A percentile compares a stretch with the other conserved stretches of the same genome.
These are phyloP conservation scores for Drosophila athabasca DNA, from an alignment of 1,140 invertebrate species.

Conservation along the genomic window DNA sequence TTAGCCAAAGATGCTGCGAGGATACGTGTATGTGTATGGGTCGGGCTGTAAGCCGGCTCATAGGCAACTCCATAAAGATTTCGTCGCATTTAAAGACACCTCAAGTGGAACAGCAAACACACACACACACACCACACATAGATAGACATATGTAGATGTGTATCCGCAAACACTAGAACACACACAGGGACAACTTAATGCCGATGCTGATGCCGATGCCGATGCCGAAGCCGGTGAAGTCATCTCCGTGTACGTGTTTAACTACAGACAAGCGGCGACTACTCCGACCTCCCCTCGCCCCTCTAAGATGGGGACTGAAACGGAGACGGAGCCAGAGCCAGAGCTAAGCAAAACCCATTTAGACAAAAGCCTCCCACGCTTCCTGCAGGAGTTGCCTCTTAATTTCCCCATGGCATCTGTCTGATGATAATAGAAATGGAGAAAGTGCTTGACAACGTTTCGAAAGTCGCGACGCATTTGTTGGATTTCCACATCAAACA, in stretches of 20 bases:
- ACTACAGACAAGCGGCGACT: slow-evolving; percentile 32
- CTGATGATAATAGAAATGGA: slow-evolving; percentile 43
- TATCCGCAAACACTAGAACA: slow-evolving; percentile 21
- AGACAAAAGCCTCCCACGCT: slow-evolving; percentile 44
- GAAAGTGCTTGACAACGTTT: slow-evolving; percentile 37
- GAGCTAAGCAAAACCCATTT: slow-evolving; percentile 48
- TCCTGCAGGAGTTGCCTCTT: slow-evolving; percentile 45
- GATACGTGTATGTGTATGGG: not conserved
- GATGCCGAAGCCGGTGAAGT: slow-evolving; percentile 30
- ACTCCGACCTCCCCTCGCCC: slow-evolving; percentile 11
- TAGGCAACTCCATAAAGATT: slow-evolving; percentile 74
- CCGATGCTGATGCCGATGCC: slow-evolving; percentile 18
- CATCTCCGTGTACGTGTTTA: slow-evolving; percentile 67
- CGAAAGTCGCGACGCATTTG: slow-evolving; percentile 26
- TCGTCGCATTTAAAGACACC: slow-evolving; percentile 78
- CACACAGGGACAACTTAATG: slow-evolving; percentile 64
- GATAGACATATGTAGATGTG: slow-evolving; percentile 20
- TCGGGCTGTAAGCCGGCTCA: slow-evolving; percentile 38
- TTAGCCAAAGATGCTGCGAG: slow-evolving; percentile 20
- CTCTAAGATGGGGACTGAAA: not conserved
- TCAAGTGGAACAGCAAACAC: slow-evolving; percentile 72
- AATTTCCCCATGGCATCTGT: slow-evolving; percentile 59
- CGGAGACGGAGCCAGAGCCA: slow-evolving; percentile 8
- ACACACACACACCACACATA: slow-evolving; percentile 32
- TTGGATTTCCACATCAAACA: slow-evolving; percentile 22